Conservation (phyloP, 2,113 vertebrate species). For the Leptobrachium leishanense region DNA sequence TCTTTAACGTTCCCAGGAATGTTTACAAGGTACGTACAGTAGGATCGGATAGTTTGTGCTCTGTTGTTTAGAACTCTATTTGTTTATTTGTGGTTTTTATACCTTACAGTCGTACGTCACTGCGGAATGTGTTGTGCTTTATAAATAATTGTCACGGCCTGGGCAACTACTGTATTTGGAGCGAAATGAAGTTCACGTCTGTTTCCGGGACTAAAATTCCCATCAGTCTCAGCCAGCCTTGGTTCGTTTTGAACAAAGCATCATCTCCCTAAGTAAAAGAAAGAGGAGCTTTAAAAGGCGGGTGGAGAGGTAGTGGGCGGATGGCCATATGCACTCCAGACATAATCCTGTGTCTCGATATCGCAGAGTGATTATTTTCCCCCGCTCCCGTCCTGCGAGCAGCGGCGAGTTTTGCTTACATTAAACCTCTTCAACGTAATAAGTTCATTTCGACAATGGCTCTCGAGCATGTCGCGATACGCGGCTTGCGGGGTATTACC, state of each 20-base stretch:
- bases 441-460: slow-evolving; percentile 46
- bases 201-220: neutral
- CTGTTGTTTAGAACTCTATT: too few relatives aligned
- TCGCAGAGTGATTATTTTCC: slow-evolving; percentile 37
- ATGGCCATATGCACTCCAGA: slow-evolving; percentile 45
- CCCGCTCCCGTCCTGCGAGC: slow-evolving; percentile 32
- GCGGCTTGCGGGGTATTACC: slow-evolving; percentile 26
- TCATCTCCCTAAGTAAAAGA: neutral
- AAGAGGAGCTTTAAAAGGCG: slow-evolving; percentile 6
- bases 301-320: slow-evolving; percentile 11
- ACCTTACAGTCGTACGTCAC: too few relatives aligned
- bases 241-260: neutral
- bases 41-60: too few relatives aligned
- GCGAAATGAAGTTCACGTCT: too few relatives aligned
- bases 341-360: slow-evolving; percentile 36
- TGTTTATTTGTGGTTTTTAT: too few relatives aligned
- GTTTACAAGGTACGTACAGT: too few relatives aligned
- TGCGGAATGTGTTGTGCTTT: too few relatives aligned
- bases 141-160: too few relatives aligned
- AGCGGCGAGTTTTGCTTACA: slow-evolving; percentile 42
- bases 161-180: too few relatives aligned
- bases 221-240: neutral
- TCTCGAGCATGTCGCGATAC: slow-evolving; percentile 40
- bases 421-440: slow-evolving; percentile 48
- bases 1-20: too few relatives aligned